Conservation (phyloP, 92 coral and sea anemone species). For the Epizoanthus stellaris region DNA sequence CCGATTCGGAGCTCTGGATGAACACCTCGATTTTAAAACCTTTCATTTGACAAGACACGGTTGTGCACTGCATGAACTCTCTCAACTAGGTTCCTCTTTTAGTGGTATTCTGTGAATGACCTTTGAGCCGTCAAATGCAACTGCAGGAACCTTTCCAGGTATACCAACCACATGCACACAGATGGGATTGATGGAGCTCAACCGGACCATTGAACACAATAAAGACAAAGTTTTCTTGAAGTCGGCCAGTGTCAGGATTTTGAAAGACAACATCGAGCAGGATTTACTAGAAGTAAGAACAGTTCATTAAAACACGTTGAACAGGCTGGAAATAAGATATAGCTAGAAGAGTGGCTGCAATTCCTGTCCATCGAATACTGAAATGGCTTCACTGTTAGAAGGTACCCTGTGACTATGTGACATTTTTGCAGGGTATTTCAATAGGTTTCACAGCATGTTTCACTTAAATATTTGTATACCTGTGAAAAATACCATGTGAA, state of each 20-base stretch:
- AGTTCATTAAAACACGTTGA: constrained; percentile 58
- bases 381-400: background rate
- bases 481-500: too few relatives aligned
- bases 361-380: constrained; percentile 61
- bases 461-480: too few relatives aligned
- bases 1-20: too few relatives aligned
- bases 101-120: constrained; percentile 28
- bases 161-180: constrained; percentile 45
- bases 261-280: constrained; percentile 58
- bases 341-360: constrained; percentile 62
- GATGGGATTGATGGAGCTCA: constrained; percentile 34
- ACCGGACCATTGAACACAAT: constrained; percentile 79
- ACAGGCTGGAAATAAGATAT: constrained; percentile 58
- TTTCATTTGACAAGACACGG: constrained; percentile 11
- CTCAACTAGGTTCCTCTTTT: constrained; percentile 27
- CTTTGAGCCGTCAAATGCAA: background rate
- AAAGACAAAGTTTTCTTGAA: constrained; percentile 64
- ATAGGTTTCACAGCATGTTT: too few relatives aligned
- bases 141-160: constrained; percentile 1
- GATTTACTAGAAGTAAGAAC: constrained; percentile 51
- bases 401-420: too few relatives aligned
- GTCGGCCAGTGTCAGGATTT: constrained; percentile 61
- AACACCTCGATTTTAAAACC: constrained; percentile 1
- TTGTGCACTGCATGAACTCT: constrained; percentile 31
- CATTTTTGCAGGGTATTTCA: too few relatives aligned